Evolutionary conservation across 1,140 invertebrate genomes (phyloP).

Genomic region (Saccostrea echinata): DNA sequence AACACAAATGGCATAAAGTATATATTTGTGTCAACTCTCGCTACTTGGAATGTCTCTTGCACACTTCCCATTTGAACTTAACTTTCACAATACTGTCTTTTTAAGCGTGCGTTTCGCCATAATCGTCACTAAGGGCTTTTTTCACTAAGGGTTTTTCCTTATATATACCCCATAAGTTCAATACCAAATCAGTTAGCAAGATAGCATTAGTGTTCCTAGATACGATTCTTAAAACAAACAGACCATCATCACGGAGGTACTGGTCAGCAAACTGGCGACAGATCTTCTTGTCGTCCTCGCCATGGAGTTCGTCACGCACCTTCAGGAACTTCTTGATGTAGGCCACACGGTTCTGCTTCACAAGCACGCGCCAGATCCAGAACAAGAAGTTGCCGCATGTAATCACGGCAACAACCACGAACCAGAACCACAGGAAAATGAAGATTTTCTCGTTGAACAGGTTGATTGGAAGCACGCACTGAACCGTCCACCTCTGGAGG

Average conservation of each 20-base stretch:
- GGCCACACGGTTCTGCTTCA: conserved; percentile 68
- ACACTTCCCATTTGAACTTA: conserved; percentile 22
- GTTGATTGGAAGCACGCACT: conserved; percentile 83
- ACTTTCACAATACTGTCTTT: not conserved
- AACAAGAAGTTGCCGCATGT: conserved; percentile 73
- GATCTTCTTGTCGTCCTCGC: conserved; percentile 71
- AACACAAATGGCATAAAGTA: conserved; percentile 10
- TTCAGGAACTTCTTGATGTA: conserved; percentile 78
- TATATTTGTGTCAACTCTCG: conserved; percentile 1
- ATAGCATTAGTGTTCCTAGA: conserved; percentile 78
- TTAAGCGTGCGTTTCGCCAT: conserved; percentile 65
- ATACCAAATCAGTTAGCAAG: conserved; percentile 74
- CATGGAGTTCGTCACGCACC: conserved; percentile 69
- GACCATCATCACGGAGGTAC: conserved; percentile 78
- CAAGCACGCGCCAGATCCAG: conserved; percentile 74
- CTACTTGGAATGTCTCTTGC: conserved; percentile 12
- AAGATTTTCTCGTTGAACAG: conserved; percentile 83
- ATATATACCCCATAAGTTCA: conserved; percentile 75
- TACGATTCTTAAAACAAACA: conserved; percentile 76
- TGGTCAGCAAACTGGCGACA: conserved; percentile 73
- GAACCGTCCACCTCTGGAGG: conserved; percentile 78
- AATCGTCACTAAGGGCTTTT: conserved; percentile 65
- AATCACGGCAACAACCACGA: conserved; percentile 72
- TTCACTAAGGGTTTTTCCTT: conserved; percentile 71
- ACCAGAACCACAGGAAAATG: conserved; percentile 79